Conservation (phyloP, 2,113 vertebrate species). For the Patagioenas fasciata region DNA sequence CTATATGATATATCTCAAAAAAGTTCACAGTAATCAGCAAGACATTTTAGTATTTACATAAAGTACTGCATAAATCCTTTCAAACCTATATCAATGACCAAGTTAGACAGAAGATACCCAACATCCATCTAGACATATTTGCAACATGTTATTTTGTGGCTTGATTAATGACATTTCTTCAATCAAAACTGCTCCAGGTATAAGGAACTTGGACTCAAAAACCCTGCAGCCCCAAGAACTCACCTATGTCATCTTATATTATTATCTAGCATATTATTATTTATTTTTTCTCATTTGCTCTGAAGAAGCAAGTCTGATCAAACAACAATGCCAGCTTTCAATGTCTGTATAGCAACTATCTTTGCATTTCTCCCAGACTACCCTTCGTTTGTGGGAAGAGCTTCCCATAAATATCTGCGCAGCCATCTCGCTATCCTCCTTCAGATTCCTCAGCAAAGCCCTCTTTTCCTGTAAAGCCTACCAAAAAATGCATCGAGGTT, state of each 20-base stretch:
- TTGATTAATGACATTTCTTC: not conserved
- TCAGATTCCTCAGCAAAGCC: not conserved
- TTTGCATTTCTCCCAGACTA: not conserved
- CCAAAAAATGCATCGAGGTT: not conserved
- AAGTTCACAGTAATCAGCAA: not conserved
- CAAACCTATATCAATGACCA: not conserved
- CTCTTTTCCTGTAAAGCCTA: constrained; percentile 12
- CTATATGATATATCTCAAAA: not conserved
- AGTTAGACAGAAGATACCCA: not conserved
- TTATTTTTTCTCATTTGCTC: not conserved
- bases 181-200: not conserved
- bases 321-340: not conserved
- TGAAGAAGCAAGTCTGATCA: not conserved
- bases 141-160: not conserved
- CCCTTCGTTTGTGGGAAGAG: not conserved
- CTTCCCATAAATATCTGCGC: not conserved
- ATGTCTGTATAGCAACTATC: not conserved
- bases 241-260: not conserved
- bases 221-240: not conserved
- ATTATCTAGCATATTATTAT: not conserved
- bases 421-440: not conserved
- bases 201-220: not conserved
- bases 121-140: not conserved
- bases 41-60: not conserved
- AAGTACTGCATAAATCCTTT: not conserved